Evolutionary conservation across 2,888 invertebrate genomes (phyloP).

Genomic region (Villa cingulata): DNA sequence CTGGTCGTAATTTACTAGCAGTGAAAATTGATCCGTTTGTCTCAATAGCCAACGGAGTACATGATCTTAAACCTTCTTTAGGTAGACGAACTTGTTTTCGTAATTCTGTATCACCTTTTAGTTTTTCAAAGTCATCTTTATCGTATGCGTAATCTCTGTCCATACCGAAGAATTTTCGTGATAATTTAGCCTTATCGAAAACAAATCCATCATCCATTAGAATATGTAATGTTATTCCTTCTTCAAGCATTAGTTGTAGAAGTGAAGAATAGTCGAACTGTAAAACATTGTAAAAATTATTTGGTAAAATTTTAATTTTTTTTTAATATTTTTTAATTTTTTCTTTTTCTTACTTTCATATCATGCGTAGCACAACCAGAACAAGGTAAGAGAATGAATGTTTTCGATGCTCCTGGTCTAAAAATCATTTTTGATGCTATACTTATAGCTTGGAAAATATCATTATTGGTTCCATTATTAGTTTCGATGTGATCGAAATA

Average conservation of each 20-base stretch:
- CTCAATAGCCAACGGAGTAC: constrained; percentile 68
- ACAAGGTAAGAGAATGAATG: constrained; percentile 69
- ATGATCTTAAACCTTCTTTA: constrained; percentile 61
- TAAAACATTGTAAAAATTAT: constrained; percentile 12
- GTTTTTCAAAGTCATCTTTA: constrained; percentile 54
- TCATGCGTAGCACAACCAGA: constrained; percentile 52
- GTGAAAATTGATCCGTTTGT: constrained; percentile 63
- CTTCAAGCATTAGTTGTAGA: constrained; percentile 67
- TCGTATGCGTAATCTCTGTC: constrained; percentile 67
- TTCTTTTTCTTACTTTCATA: constrained; percentile 46
- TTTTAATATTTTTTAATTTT: constrained; percentile 1
- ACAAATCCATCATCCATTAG: constrained; percentile 70
- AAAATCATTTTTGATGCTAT: constrained; percentile 60
- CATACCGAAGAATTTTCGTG: constrained; percentile 64
- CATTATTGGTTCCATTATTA: constrained; percentile 43
- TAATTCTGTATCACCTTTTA: constrained; percentile 58
- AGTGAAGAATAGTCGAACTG: constrained; percentile 72
- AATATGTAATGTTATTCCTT: constrained; percentile 67
- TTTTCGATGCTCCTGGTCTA: constrained; percentile 71
- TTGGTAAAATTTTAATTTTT: background rate
- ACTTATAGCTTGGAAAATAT: constrained; percentile 63
- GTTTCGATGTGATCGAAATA: constrained; percentile 58
- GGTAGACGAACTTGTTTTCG: constrained; percentile 61
- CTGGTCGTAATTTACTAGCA: constrained; percentile 43
- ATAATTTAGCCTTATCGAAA: constrained; percentile 55